These are phyloP conservation scores for Fukomys damarensis DNA, from an alignment of 2,113 vertebrate species.

Conservation along the genomic window DNA sequence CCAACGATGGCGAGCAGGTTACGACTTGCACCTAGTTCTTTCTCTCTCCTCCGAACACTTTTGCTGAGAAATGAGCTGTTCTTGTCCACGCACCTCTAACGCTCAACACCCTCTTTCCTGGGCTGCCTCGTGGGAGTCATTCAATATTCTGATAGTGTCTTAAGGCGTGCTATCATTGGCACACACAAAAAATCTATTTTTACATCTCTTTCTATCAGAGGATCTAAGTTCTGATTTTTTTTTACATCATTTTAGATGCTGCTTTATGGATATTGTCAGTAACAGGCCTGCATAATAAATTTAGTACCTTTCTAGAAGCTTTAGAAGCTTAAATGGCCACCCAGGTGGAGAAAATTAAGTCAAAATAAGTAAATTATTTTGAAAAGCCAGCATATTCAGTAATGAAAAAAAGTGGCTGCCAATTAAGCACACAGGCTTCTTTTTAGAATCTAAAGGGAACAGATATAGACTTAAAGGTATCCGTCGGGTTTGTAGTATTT, in stretches of 20 bases:
- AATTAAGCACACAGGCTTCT: background rate
- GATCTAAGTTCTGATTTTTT: constrained; percentile 53
- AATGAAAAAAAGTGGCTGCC: constrained; percentile 52
- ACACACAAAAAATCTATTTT: background rate
- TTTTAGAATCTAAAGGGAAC: constrained; percentile 10
- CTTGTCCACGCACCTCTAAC: background rate
- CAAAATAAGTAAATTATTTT: constrained; percentile 41
- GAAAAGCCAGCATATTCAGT: constrained; percentile 51
- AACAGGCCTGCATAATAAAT: constrained; percentile 9
- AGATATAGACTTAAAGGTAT: constrained; percentile 33
- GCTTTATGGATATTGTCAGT: background rate
- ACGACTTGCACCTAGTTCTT: background rate
- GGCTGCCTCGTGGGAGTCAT: background rate
- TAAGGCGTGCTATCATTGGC: background rate
- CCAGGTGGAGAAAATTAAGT: constrained; percentile 58
- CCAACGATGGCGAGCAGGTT: background rate
- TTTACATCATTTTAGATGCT: background rate
- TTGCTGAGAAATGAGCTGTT: constrained; percentile 27
- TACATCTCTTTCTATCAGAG: constrained; percentile 37
- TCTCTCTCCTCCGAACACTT: background rate
- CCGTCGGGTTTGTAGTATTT: background rate
- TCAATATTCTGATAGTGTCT: constrained; percentile 4
- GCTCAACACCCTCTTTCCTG: background rate
- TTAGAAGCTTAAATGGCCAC: constrained; percentile 41
- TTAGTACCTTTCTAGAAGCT: constrained; percentile 49